A percentile compares a stretch with the other conserved stretches of the same genome.
These are phyloP conservation scores for Thecophora atra DNA, from an alignment of 2,888 invertebrate species.

Conservation along the genomic window DNA sequence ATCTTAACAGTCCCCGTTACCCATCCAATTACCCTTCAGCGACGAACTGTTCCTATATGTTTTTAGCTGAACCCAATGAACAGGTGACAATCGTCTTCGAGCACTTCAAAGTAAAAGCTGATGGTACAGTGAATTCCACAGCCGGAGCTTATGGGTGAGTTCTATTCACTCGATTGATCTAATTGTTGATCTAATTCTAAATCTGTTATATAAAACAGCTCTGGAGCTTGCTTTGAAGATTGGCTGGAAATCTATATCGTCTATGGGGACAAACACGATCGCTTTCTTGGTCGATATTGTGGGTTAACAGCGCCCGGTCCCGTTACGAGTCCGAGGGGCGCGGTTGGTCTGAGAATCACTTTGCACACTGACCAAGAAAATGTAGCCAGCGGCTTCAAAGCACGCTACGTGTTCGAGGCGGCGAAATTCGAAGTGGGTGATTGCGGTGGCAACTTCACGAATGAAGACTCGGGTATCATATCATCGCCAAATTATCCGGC, in stretches of 20 bases:
- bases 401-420: constrained; percentile 91
- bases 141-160: constrained; percentile 78
- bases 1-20: constrained; percentile 95
- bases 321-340: constrained; percentile 89
- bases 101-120: constrained; percentile 88
- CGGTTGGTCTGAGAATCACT: constrained; percentile 86
- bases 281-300: constrained; percentile 92
- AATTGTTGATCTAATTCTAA: background rate
- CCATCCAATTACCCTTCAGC: constrained; percentile 96
- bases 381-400: constrained; percentile 95
- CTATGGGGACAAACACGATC: constrained; percentile 82
- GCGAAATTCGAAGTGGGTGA: constrained; percentile 90
- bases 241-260: constrained; percentile 94
- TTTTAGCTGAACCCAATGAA: constrained; percentile 85
- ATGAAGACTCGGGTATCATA: constrained; percentile 82
- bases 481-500: constrained; percentile 91
- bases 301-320: constrained; percentile 92
- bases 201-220: constrained; percentile 65
- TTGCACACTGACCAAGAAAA: constrained; percentile 87
- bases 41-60: constrained; percentile 93
- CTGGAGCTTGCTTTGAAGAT: constrained; percentile 86
- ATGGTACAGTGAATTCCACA: constrained; percentile 77
- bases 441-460: constrained; percentile 91
- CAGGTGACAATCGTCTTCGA: constrained; percentile 92
- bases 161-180: background rate